Evolutionary conservation across 2,797 vertebrate species (phyloP), one percentile per base, ranked within the genome.

Genomic region (Rhinatrema bivittatum): DNA sequence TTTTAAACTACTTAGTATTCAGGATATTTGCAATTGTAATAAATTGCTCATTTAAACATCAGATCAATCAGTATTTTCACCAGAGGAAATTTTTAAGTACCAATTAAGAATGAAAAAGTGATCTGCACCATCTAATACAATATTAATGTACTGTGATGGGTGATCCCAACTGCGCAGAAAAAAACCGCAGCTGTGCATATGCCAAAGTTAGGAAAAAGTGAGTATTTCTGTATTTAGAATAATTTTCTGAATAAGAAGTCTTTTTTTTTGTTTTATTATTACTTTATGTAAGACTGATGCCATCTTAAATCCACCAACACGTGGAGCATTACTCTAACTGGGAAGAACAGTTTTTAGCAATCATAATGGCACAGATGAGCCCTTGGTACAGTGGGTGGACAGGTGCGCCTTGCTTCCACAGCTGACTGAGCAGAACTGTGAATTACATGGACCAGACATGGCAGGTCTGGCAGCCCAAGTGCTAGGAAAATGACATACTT

Each of bases 101-200:
- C 86, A 88, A 88, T 93, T 89, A 90, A 87, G 88, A 86, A 84
- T 86, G 83, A 88, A 85, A 58, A 91, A 84, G 76, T 72, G 78
- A 86, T 89, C 63, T 63, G 86, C 78, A 75, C 60, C 76, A 72
- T 86, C 74, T 81, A 79, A 68, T 89, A 76, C 81, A 67, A 76
- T 87, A 87, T 88, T 92, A 87, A 91, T 91, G 87, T 79, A 76
- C 79, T 87, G 76, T 82, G 83, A 84, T 88, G 87, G 86, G 84
- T 77, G 82, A 86, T 87, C 82, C 83, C 82, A 82, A 81, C 74
- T 73, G 70, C 78, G 81, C 62, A 79, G 82, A 81, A 82, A 87
- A 85, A 79, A 56, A 48, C 43, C 21, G 43, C 40, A 61, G 45
- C 52, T 57, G 34, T 50, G 60, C 50, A 57, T 56, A 53, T 59